phyloP scores from a whole-genome alignment of 2,797 vertebrate genomes.

The Apodemus agrarius region DNA sequence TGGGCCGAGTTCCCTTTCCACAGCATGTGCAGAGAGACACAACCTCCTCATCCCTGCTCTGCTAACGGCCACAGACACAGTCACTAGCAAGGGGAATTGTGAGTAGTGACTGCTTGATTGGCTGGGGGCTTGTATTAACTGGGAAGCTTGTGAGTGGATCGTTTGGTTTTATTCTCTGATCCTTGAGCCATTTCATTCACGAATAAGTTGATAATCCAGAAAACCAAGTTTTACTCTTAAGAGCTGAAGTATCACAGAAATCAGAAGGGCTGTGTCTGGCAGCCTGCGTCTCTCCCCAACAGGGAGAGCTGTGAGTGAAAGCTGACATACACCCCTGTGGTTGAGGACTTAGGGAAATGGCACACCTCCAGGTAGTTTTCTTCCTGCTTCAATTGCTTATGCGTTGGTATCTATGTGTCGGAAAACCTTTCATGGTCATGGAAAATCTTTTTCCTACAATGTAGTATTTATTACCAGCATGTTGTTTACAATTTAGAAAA shows the following conservation, averaged over 20 bases:
- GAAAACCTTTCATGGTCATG: neutral
- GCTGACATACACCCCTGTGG: neutral
- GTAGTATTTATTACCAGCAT: conserved; percentile 23
- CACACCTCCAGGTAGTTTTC: neutral
- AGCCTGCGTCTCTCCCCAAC: neutral
- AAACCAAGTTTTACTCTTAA: conserved; percentile 77
- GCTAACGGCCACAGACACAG: neutral
- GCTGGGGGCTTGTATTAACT: conserved; percentile 73
- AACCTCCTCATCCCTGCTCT: conserved; percentile 43
- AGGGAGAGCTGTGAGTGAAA: neutral
- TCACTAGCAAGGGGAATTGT: conserved; percentile 68
- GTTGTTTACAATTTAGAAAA: conserved; percentile 66
- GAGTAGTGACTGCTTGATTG: conserved; percentile 64
- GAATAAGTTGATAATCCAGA: conserved; percentile 70
- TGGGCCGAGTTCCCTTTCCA: conserved; percentile 53
- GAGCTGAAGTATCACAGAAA: conserved; percentile 64
- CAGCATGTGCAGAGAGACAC: conserved; percentile 47
- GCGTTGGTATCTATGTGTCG: neutral
- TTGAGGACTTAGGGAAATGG: neutral
- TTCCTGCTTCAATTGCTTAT: conserved; percentile 9
- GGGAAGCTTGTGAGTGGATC: conserved; percentile 68
- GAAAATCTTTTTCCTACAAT: neutral
- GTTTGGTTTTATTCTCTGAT: conserved; percentile 32
- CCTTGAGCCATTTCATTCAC: conserved; percentile 71
- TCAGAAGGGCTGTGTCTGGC: conserved; percentile 51